Percentiles rank a stretch among this genome's conserved stretches.
Evolutionary conservation across 2,888 invertebrate genomes (phyloP).

Genomic region (Operophtera brumata): DNA sequence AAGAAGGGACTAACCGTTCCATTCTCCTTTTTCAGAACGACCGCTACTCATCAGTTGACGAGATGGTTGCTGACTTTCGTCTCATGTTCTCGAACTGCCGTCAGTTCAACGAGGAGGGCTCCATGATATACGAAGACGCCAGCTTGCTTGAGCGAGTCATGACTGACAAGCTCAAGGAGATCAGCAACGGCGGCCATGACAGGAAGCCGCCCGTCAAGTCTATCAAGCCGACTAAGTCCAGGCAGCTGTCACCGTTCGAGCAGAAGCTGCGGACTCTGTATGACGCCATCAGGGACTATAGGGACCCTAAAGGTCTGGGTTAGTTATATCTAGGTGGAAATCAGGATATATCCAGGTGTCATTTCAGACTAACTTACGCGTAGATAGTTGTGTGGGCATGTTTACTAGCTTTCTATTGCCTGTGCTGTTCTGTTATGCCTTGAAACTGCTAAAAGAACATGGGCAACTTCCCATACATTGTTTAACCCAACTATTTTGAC

Average conservation of each 20-base stretch:
- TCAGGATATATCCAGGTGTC: constrained; percentile 15
- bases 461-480: too few relatives aligned
- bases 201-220: constrained; percentile 79
- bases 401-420: background rate
- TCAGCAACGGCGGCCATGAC: constrained; percentile 79
- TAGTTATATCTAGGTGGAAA: constrained; percentile 17
- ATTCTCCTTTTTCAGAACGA: constrained; percentile 70
- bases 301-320: constrained; percentile 73
- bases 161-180: constrained; percentile 89
- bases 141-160: constrained; percentile 92
- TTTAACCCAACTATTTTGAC: too few relatives aligned
- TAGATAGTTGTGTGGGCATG: background rate
- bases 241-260: constrained; percentile 82
- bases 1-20: too few relatives aligned
- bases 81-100: constrained; percentile 99
- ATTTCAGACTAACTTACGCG: constrained; percentile 12
- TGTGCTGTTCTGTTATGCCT: too few relatives aligned
- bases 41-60: constrained; percentile 90
- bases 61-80: constrained; percentile 91
- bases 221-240: constrained; percentile 53
- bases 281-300: constrained; percentile 93
- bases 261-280: constrained; percentile 92
- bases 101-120: constrained; percentile 97
- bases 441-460: too few relatives aligned
- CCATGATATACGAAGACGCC: constrained; percentile 97